Evolutionary conservation across 64 coral and sea anemone species (phyloP).

Genomic region (Catalaphyllia jardinei): DNA sequence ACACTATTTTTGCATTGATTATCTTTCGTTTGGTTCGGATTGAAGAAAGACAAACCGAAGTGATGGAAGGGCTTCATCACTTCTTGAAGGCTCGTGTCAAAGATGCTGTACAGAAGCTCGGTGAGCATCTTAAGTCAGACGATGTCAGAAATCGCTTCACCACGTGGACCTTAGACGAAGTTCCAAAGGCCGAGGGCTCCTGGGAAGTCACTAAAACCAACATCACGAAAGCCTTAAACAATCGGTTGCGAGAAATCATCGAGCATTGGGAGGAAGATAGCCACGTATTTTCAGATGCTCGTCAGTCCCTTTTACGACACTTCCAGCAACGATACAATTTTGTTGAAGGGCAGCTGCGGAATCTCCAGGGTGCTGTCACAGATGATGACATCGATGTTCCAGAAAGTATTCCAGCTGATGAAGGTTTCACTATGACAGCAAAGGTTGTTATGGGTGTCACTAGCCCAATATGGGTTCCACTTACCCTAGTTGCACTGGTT

Average conservation of each 20-base stretch:
- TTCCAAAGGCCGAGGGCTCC: background rate
- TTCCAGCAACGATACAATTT: slow-evolving; percentile 31
- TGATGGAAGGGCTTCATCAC: background rate
- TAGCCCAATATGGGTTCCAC: slow-evolving; percentile 37
- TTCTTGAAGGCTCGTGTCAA: background rate
- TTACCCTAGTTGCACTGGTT: slow-evolving; percentile 2
- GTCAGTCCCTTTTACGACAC: background rate
- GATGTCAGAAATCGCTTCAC: background rate
- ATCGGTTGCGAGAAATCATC: slow-evolving; percentile 11
- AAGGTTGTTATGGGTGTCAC: slow-evolving; percentile 26
- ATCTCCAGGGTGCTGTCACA: slow-evolving; percentile 6
- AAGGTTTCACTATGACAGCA: background rate
- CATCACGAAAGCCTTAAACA: background rate
- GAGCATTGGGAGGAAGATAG: slow-evolving; percentile 49
- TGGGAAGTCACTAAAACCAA: background rate
- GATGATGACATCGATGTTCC: background rate
- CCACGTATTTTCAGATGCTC: slow-evolving; percentile 22
- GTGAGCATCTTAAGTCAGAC: background rate
- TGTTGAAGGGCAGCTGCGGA: slow-evolving; percentile 14
- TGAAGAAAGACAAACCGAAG: background rate
- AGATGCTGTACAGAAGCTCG: background rate
- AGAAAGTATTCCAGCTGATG: background rate
- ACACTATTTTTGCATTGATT: background rate
- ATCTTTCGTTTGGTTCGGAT: background rate
- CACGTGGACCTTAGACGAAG: slow-evolving; percentile 28